Base-by-base conservation (phyloP, 1,140 invertebrate genomes). In the Papilio xuthus region DNA sequence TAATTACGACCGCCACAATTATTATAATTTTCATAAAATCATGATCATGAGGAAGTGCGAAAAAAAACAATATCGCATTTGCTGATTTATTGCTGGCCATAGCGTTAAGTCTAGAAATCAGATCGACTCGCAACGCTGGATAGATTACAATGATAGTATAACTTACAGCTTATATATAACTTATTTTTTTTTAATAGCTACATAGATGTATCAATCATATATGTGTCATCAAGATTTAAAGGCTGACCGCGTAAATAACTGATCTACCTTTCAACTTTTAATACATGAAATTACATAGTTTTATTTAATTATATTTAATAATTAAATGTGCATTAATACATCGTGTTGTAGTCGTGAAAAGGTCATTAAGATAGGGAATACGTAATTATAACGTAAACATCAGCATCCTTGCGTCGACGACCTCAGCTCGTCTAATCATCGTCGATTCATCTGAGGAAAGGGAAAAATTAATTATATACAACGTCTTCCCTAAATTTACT, bases 1-100 rank as follows among this genome's bases (percentile, higher is more conserved):
- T 92, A 90, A 94, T 94, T 92, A 94, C 84, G 82, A 78, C 74
- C 84, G 76, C 79, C 88, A 92, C 90, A 92, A 93, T 94, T 92
- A 94, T 94, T 94, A 93, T 94, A 94, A 94, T 94, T 93, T 92
- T 91, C 86, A 85, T 92, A 92, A 90, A 92, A 93, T 91, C 89
- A 86, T 85, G 85, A 83, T 85, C 86, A 88, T 91, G 88, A 92
- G 87, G 89, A 94, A 88, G 90, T 91, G 92, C 89, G 91, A 94
- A 93, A 89, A 94, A 93, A 89, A 89, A 90, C 91, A 92, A 87
- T 88, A 85, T 78, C 82, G 83, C 85, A 84, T 85, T 86, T 85
- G 81, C 77, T 91, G 91, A 93, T 92, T 93, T 93, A 93, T 93
- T 70, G 83, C 47, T 74, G 74, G 77, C 83, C 75, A 80, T 77